Conservation (phyloP, 2,888 invertebrate species). For the Rotaria magnacalcarata region DNA sequence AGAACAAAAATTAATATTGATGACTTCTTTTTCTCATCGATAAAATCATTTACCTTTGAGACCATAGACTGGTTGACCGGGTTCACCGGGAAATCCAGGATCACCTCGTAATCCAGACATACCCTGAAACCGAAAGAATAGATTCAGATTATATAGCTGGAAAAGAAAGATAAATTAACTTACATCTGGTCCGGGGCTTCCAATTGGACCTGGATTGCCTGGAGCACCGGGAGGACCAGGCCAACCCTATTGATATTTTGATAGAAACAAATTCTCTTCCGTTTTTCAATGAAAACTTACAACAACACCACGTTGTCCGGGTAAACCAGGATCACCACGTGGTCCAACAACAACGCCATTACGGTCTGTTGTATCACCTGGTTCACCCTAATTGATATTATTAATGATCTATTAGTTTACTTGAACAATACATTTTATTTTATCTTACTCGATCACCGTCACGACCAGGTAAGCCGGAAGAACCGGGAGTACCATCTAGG, state of each 20-base stretch:
- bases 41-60: background rate
- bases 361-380: background rate
- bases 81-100: slow-evolving; percentile 46
- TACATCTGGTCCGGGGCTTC: background rate
- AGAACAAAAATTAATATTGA: background rate
- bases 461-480: background rate
- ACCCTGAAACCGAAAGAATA: slow-evolving; percentile 42
- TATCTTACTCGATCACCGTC: background rate
- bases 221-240: slow-evolving; percentile 33
- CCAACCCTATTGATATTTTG: background rate
- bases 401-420: background rate
- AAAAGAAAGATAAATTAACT: background rate
- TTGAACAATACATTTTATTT: no score
- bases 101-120: slow-evolving; percentile 41
- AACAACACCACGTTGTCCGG: background rate
- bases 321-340: slow-evolving; percentile 46
- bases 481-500: background rate
- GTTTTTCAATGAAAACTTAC: background rate
- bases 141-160: slow-evolving; percentile 36
- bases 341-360: slow-evolving; percentile 29
- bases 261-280: background rate
- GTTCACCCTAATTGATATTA: background rate
- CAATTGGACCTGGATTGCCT: slow-evolving; percentile 46
- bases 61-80: slow-evolving; percentile 41
- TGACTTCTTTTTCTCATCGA: no score